These are phyloP conservation scores for Dysdera silvatica DNA, from an alignment of 1,140 invertebrate species.

Conservation along the genomic window DNA sequence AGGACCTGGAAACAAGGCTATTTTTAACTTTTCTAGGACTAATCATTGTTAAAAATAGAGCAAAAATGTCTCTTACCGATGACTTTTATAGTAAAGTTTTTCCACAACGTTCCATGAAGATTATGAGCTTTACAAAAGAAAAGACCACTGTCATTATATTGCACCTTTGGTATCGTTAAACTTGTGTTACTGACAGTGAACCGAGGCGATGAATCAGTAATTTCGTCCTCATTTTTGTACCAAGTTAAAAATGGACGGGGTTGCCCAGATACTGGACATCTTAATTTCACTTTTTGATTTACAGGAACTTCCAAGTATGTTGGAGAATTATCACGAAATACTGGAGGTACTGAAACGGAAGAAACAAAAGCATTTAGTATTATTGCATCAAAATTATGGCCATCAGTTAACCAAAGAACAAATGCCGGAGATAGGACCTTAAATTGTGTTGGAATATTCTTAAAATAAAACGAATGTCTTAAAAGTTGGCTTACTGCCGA, in stretches of 20 bases:
- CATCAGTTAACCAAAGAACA: too few species aligned
- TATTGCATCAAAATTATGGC: too few species aligned
- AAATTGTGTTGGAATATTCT: too few species aligned
- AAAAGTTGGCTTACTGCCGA: too few species aligned
- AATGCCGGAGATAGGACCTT: too few species aligned
- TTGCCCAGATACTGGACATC: slow-evolving; percentile 34
- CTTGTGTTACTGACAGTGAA: slow-evolving; percentile 31
- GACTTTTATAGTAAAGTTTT: slow-evolving; percentile 39
- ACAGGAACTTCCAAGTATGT: slow-evolving; percentile 13
- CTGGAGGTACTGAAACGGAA: slow-evolving; percentile 9
- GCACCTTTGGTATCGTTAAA: slow-evolving; percentile 33
- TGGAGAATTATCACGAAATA: not conserved
- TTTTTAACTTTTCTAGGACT: too few species aligned
- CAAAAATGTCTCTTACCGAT: too few species aligned
- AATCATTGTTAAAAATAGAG: too few species aligned
- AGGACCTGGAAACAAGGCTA: too few species aligned
- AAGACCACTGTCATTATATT: slow-evolving; percentile 30
- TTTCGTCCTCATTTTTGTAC: slow-evolving; percentile 30
- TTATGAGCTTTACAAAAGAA: slow-evolving; percentile 37
- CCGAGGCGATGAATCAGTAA: slow-evolving; percentile 7
- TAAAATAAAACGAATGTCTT: too few species aligned
- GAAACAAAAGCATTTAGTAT: too few species aligned
- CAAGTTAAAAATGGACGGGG: slow-evolving; percentile 34
- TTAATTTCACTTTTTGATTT: slow-evolving; percentile 33
- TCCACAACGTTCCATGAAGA: slow-evolving; percentile 34